Base-by-base conservation (phyloP, 2,888 invertebrate species). In the Drosophila nr. perissopoda region DNA sequence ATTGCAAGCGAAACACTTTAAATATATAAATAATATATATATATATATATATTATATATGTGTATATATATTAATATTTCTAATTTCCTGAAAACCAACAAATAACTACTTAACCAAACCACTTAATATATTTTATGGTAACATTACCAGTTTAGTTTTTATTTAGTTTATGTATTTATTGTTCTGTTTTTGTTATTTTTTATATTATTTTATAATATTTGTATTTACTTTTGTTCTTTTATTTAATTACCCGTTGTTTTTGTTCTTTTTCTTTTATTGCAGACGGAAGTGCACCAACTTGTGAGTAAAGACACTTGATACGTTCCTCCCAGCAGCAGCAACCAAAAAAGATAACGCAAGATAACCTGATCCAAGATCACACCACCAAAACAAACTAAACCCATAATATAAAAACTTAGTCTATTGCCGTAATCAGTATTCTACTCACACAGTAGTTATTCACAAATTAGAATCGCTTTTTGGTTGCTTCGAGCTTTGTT, bases 201-300 rank as follows among this genome's bases (percentile, higher is more conserved):
- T 2, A 25, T 33, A 8, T 51, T 27, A 21, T 21, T 51, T 48
- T 11, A 2, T 27, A 13, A 13, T 10, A 36, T 42, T 13, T 33
- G 4, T 21, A 49, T 54, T 51, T 42, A 13, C 16, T 31, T 45
- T 52, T 59, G 25, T 58, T 5, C 4, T 40, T 34, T 65, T 59
- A 27, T 25, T 73, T 72, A 40, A 29, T 65, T 49, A 34, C 42
- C 25, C 29, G 64, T 63, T 62, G 38, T 34, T 54, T 38, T 72
- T 21, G 11, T 63, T 69, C 51, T 51, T n/a, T 40, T 67, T 73
- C 42, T 51, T 8, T 72, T 53, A 36, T 62, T 69, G 7, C 78
- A 89, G 84, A 83, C 53, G 34, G 57, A 67, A 72, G 60, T 74
- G 69, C 73, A 52, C 69, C 74, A 67, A 87, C 89, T 56, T 71